Evolutionary conservation across 1,140 invertebrate species (phyloP), one percentile per base, ranked within the genome.

Genomic region (Zaprionus lachaisei): DNA sequence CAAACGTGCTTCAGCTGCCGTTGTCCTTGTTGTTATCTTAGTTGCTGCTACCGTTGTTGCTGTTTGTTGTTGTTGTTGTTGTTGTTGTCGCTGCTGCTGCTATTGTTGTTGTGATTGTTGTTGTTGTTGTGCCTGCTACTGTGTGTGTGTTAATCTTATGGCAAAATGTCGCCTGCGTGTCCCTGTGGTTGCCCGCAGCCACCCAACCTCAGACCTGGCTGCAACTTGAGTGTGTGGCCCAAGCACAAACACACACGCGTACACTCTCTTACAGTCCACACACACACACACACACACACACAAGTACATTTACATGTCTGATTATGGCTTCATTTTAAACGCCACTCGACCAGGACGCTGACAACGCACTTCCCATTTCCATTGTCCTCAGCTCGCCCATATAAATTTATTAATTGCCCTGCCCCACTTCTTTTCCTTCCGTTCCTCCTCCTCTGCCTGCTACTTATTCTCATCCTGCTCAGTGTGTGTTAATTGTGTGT

Each of bases 321-420:
- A 17, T 41, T 22, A 77, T 77, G 58, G 58, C 75, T 73, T 63
- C 58, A 64, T 77, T 68, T 77, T 54, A 73, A 77, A 63, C 51
- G 51, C 12, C 41, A 34, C 12, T 58, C 63, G 51, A 15, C n/a
- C 17, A 28, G 28, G 4, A 62, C 72, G 56, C 60, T 72, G 63
- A 75, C 60, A 24, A 75, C 69, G 55, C 71, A 56, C 37, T 72
- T 65, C 31, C 61, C 61, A 31, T 31, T 56, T 24, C 56, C 69
- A 64, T 72, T 64, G 58, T 74, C 44, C 63, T 73, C 47, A 37
- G 41, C n/a, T 24, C 12, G 11, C 0, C 57, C 63, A 41, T 51
- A 77, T 73, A 68, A 68, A 73, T 77, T 68, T 77, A 77, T 76
- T 84, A 84, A 87, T 74, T 83, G 77, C 73, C 56, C 12, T 54